Evolutionary conservation across 2,888 invertebrate genomes (phyloP).

Genomic region (Volucella bombylans): DNA sequence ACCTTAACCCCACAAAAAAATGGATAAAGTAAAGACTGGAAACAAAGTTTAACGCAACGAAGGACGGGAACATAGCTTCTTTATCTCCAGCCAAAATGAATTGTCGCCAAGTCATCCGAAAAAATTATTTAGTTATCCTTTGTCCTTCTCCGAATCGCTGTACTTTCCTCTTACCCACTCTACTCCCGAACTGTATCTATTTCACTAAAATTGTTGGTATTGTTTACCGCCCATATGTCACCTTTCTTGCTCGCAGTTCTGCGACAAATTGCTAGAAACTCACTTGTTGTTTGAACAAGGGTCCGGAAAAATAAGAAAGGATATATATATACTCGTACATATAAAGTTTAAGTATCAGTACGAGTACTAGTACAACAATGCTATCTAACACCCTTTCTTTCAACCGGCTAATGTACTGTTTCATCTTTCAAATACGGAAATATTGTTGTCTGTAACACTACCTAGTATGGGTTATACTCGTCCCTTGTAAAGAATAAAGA

Average conservation of each 20-base stretch:
- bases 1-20: conserved; percentile 54
- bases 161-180: conserved; percentile 42
- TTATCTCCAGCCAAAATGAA: conserved; percentile 39
- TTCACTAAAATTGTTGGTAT: conserved; percentile 68
- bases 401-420: conserved; percentile 65
- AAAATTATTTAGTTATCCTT: conserved; percentile 72
- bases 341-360: no score
- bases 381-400: conserved; percentile 65
- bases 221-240: conserved; percentile 73
- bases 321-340: conserved; percentile 36
- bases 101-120: conserved; percentile 70
- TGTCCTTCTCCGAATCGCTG: conserved; percentile 48
- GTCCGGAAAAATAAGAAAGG: conserved; percentile 66
- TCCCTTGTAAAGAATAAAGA: conserved; percentile 52
- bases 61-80: conserved; percentile 49
- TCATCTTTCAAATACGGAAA: conserved; percentile 68
- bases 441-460: conserved; percentile 54
- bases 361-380: conserved; percentile 1
- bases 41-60: conserved; percentile 43
- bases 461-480: conserved; percentile 30
- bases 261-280: conserved; percentile 65
- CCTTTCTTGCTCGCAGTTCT: conserved; percentile 57
- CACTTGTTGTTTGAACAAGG: conserved; percentile 71
- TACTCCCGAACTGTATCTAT: conserved; percentile 57
- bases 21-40: conserved; percentile 12